These are phyloP conservation scores for Drosophila sturtevanti DNA, from an alignment of 1,140 invertebrate genomes.

Conservation along the genomic window DNA sequence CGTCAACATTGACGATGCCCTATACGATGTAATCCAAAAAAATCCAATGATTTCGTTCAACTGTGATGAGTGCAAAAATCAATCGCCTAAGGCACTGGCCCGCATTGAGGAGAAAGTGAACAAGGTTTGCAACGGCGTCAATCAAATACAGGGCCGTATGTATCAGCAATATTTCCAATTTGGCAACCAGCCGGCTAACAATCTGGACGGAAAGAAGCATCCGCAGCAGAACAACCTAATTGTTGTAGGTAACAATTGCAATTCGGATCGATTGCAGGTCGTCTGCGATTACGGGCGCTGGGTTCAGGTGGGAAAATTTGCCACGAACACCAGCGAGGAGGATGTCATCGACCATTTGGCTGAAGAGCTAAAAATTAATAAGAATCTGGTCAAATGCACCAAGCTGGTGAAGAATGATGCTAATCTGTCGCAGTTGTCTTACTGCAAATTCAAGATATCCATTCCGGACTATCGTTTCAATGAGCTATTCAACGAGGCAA, in stretches of 20 bases:
- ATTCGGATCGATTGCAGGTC: slow-evolving; percentile 80
- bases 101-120: slow-evolving; percentile 80
- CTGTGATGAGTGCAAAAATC: slow-evolving; percentile 79
- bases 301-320: slow-evolving; percentile 81
- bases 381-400: slow-evolving; percentile 79
- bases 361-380: slow-evolving; percentile 79
- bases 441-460: slow-evolving; percentile 81
- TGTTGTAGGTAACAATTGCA: slow-evolving; percentile 79
- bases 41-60: slow-evolving; percentile 77
- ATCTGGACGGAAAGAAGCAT: slow-evolving; percentile 73
- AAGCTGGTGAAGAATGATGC: slow-evolving; percentile 81
- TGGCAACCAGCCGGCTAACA: slow-evolving; percentile 68
- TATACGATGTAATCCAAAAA: slow-evolving; percentile 78
- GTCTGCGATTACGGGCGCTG: slow-evolving; percentile 79
- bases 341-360: slow-evolving; percentile 78
- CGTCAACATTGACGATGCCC: slow-evolving; percentile 75
- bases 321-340: slow-evolving; percentile 79
- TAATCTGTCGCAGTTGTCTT: slow-evolving; percentile 76
- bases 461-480: slow-evolving; percentile 82
- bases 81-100: slow-evolving; percentile 67
- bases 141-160: slow-evolving; percentile 81
- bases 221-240: slow-evolving; percentile 78
- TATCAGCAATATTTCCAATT: slow-evolving; percentile 81
- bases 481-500: slow-evolving; percentile 81
- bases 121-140: slow-evolving; percentile 78